These are phyloP conservation scores for Oligia strigilis DNA, from an alignment of 2,888 invertebrate species.

Conservation along the genomic window DNA sequence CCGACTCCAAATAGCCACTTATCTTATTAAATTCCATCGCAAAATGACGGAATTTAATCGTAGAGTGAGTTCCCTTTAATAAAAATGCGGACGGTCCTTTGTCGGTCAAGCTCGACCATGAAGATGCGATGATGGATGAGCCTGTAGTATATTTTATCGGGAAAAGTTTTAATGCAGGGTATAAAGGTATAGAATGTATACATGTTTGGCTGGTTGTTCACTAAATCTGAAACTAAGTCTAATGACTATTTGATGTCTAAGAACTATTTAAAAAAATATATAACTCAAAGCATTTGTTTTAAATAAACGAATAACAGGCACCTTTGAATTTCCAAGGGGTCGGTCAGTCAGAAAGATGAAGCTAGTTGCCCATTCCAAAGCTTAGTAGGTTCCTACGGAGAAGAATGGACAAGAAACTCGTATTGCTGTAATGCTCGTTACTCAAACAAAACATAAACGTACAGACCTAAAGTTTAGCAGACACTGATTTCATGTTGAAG, in stretches of 20 bases:
- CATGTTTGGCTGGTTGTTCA: not conserved
- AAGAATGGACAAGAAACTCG: not conserved
- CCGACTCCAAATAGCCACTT: slow-evolving; percentile 38
- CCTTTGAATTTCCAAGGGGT: not conserved
- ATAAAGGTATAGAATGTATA: not conserved
- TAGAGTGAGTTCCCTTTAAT: slow-evolving; percentile 20
- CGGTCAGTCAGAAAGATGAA: not conserved
- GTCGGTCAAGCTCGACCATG: not conserved
- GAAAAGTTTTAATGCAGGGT: slow-evolving; percentile 9
- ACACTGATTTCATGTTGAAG: not conserved
- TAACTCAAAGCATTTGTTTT: not conserved
- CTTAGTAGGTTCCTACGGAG: not conserved
- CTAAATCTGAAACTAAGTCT: not conserved
- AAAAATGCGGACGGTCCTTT: slow-evolving; percentile 15
- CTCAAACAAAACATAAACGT: not conserved
- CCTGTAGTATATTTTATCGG: not conserved
- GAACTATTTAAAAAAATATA: not conserved
- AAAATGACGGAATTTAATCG: slow-evolving; percentile 19
- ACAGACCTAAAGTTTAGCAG: no score
- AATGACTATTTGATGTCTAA: not conserved
- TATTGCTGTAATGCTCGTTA: not conserved
- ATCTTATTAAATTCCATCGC: slow-evolving; percentile 30
- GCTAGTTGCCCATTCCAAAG: not conserved
- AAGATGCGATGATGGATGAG: slow-evolving; percentile 14
- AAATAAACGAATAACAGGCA: not conserved